A percentile compares a stretch with the other conserved stretches of the same genome.
Conservation (phyloP, 1,140 invertebrate genomes). For the Drosophila rhopaloa region DNA sequence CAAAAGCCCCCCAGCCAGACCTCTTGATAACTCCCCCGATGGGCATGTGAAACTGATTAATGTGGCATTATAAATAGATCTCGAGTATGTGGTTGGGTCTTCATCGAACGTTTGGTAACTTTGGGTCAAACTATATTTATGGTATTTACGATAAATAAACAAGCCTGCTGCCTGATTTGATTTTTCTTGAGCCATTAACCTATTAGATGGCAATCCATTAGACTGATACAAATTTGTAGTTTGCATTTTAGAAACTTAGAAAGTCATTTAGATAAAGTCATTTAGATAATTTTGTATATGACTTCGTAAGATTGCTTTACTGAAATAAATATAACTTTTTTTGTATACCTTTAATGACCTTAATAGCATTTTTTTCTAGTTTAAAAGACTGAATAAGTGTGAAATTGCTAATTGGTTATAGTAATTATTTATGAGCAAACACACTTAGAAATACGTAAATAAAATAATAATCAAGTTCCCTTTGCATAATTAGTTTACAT, state of each 20-base stretch:
- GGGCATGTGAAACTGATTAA: slow-evolving; percentile 48
- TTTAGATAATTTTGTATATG: too few relatives aligned
- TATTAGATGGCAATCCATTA: not conserved
- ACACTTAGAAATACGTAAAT: too few relatives aligned
- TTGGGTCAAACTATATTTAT: slow-evolving; percentile 42
- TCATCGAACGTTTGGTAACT: slow-evolving; percentile 39
- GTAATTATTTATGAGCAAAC: too few relatives aligned
- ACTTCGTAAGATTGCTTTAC: too few relatives aligned
- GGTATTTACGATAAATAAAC: slow-evolving; percentile 46
- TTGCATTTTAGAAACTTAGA: not conserved
- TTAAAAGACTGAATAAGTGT: too few relatives aligned
- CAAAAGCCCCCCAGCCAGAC: slow-evolving; percentile 51
- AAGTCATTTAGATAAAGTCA: not conserved
- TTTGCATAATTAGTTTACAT: not conserved
- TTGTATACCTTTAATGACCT: too few relatives aligned
- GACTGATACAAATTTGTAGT: too few relatives aligned
- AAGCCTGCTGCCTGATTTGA: slow-evolving; percentile 11
- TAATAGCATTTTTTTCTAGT: too few relatives aligned
- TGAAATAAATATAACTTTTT: too few relatives aligned
- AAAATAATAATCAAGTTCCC: not conserved
- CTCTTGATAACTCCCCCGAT: slow-evolving; percentile 32
- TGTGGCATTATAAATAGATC: slow-evolving; percentile 50
- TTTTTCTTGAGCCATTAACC: slow-evolving; percentile 11
- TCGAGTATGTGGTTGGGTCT: slow-evolving; percentile 46
- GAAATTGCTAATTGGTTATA: too few relatives aligned